phyloP scores from a whole-genome alignment of 2,888 invertebrate species.

The Drosophila melanosoma region DNA sequence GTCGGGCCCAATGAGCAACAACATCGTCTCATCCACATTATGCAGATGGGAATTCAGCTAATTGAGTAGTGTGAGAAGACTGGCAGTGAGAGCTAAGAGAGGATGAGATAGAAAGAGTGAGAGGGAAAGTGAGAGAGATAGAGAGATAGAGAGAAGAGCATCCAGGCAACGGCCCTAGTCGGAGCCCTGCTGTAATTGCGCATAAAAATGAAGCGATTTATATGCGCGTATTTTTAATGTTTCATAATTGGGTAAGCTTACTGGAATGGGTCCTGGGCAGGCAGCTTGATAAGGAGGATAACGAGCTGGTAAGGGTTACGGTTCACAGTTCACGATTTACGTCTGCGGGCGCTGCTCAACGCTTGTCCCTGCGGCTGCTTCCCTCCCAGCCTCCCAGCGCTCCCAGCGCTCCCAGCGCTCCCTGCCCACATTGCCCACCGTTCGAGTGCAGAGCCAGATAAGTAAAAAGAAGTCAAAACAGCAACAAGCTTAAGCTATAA shows the following conservation, averaged over 20 bases:
- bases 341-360: constrained; percentile 4
- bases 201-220: constrained; percentile 80
- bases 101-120: neutral
- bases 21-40: constrained; percentile 26
- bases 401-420: neutral
- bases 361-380: constrained; percentile 15
- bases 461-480: constrained; percentile 20
- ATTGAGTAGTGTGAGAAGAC: constrained; percentile 62
- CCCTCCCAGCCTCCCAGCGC: neutral
- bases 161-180: constrained; percentile 15
- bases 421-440: constrained; percentile 9
- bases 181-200: constrained; percentile 56
- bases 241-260: constrained; percentile 73
- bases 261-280: constrained; percentile 19
- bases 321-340: constrained; percentile 25
- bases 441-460: constrained; percentile 23
- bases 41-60: constrained; percentile 76
- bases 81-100: neutral
- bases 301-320: constrained; percentile 16
- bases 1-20: constrained; percentile 47
- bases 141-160: neutral
- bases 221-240: constrained; percentile 79
- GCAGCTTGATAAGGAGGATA: constrained; percentile 39
- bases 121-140: neutral
- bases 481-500: constrained; percentile 38